phyloP scores from a whole-genome alignment of 2,113 vertebrate species.

The Artemisiospiza belli region DNA sequence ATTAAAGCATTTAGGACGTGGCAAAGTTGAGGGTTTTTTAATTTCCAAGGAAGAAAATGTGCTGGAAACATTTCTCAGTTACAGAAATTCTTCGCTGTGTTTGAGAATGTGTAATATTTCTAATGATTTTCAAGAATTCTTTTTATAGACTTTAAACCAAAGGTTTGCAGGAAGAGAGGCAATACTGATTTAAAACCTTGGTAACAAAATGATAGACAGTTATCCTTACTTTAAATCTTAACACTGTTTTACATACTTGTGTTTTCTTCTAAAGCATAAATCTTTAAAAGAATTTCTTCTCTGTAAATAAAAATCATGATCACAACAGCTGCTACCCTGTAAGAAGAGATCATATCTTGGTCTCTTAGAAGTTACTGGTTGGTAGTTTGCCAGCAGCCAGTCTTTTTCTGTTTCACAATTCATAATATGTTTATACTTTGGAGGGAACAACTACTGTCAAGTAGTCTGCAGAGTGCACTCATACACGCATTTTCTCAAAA shows the following conservation, averaged over 20 bases:
- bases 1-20: neutral
- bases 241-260: neutral
- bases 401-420: slow-evolving; percentile 11
- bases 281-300: slow-evolving; percentile 12
- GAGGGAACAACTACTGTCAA: neutral
- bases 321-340: slow-evolving; percentile 6
- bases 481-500: neutral
- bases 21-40: neutral
- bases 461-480: neutral
- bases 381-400: slow-evolving; percentile 31
- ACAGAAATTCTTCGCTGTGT: neutral
- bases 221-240: neutral
- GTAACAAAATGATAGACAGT: neutral
- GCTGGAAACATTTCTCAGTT: neutral
- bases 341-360: neutral
- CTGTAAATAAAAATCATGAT: neutral
- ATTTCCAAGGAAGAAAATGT: neutral
- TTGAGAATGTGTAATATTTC: neutral
- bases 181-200: neutral
- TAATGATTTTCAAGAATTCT: neutral
- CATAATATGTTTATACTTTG: neutral
- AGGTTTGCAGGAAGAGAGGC: neutral
- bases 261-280: neutral
- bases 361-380: slow-evolving; percentile 15
- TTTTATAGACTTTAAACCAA: neutral